A percentile compares a stretch with the other conserved stretches of the same genome.
phyloP scores from a whole-genome alignment of 2,888 invertebrate species.

The Cabera pusaria region DNA sequence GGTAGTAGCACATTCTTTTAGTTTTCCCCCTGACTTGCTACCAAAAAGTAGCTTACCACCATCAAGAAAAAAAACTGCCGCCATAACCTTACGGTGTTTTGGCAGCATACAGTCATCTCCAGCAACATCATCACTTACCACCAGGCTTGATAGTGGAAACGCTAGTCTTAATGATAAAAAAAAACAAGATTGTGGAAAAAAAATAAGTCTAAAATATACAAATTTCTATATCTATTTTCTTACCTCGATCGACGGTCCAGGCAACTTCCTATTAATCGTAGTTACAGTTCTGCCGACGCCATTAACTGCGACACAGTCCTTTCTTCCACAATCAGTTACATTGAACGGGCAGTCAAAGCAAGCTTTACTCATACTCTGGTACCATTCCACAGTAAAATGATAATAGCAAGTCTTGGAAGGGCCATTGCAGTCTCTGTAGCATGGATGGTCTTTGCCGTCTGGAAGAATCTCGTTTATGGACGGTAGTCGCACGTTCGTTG shows the following conservation, averaged over 20 bases:
- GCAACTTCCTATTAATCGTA: conserved; percentile 90
- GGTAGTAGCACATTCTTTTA: too few relatives aligned
- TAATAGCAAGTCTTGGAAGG: conserved; percentile 21
- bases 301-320: conserved; percentile 25
- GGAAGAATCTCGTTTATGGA: conserved; percentile 1
- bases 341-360: conserved; percentile 90
- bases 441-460: conserved; percentile 26
- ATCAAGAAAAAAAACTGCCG: too few relatives aligned
- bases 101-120: too few relatives aligned
- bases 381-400: conserved; percentile 25
- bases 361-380: conserved; percentile 62
- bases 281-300: conserved; percentile 46
- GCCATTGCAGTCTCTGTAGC: conserved; percentile 21
- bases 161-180: too few relatives aligned
- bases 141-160: too few relatives aligned
- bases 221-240: too few relatives aligned
- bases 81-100: too few relatives aligned
- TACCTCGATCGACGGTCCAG: conserved; percentile 90
- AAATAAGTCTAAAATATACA: too few relatives aligned
- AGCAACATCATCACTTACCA: too few relatives aligned
- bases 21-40: too few relatives aligned
- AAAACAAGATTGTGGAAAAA: too few relatives aligned
- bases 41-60: too few relatives aligned
- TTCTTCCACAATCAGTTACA: conserved; percentile 69
- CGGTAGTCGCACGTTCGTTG: not conserved